Percentiles rank a stretch among this genome's conserved stretches.
Evolutionary conservation across 2,797 vertebrate species (phyloP).

Genomic region (Sorex maritimensis): DNA sequence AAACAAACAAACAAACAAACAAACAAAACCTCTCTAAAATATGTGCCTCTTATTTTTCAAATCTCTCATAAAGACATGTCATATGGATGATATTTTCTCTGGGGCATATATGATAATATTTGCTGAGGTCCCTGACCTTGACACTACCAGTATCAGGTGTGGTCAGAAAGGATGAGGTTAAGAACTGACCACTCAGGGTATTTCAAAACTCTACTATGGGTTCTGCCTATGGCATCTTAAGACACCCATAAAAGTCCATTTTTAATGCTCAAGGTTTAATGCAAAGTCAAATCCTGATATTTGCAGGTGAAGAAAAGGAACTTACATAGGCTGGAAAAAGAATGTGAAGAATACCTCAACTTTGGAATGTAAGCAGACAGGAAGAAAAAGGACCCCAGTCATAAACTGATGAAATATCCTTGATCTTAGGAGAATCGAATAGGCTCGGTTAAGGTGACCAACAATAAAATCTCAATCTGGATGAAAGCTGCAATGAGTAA

Average conservation of each 20-base stretch:
- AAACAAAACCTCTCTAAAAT: not conserved
- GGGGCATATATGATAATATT: not conserved
- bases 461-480: not conserved
- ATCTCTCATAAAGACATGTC: conserved; percentile 6
- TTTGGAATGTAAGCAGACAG: not conserved
- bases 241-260: not conserved
- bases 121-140: not conserved
- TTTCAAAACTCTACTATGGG: not conserved
- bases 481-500: not conserved
- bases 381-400: not conserved
- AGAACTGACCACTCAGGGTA: not conserved
- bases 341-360: not conserved
- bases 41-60: conserved; percentile 5
- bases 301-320: not conserved
- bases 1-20: no score
- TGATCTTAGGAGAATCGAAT: not conserved
- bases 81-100: not conserved
- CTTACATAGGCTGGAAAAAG: not conserved
- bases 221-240: not conserved
- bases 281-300: not conserved
- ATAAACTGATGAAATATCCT: not conserved
- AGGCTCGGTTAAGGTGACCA: not conserved
- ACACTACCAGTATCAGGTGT: not conserved
- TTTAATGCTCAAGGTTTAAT: not conserved
- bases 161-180: not conserved